Base-by-base conservation (phyloP, 2,888 invertebrate species). In the Proisotoma minuta region DNA sequence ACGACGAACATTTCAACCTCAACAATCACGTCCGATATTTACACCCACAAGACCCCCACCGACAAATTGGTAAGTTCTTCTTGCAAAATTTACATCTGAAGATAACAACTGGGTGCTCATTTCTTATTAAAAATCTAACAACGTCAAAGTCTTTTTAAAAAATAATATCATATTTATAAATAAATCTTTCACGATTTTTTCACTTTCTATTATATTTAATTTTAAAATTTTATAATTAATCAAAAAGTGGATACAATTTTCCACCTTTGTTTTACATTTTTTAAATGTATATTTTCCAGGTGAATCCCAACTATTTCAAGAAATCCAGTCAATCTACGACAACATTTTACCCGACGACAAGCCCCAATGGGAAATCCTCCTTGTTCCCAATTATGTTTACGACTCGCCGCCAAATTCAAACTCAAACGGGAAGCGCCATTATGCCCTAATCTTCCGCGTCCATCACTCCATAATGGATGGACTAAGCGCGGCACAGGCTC, bases 401-500 rank as follows among this genome's bases (percentile, higher is more conserved):
- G 29, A 62, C 3, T 50, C 49, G 24, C 26, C 49, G 1, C 23
- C 43, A 12, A 27, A 22, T 18, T 5, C 18, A 5, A 23, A 26
- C n/a, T 24, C 5, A 48, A 66, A 39, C 3, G 43, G 43, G 18
- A 5, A 4, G 4, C 43, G 4, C 43, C 53, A 54, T 48, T 68
- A 68, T 34, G 68, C 60, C 1, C 51, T 68, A 1, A 64, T 69
- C 26, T 69, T 66, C 48, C 50, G 62, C 22, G 57, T 69, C 15
- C 64, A 66, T 48, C 69, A 69, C 28, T 53, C 58, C 8, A 53
- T 64, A 20, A 66, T 69, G 69, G 69, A 69, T 52, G 69, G 69
- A 3, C 59, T 69, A 49, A 59, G 58, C 10, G 69, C 66, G 4
- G 65, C 61, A 18, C 62, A 62, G 39, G 47, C 51, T 2, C 43